phyloP scores from a whole-genome alignment of 2,113 vertebrate species.

The Syrmaticus mikado region DNA sequence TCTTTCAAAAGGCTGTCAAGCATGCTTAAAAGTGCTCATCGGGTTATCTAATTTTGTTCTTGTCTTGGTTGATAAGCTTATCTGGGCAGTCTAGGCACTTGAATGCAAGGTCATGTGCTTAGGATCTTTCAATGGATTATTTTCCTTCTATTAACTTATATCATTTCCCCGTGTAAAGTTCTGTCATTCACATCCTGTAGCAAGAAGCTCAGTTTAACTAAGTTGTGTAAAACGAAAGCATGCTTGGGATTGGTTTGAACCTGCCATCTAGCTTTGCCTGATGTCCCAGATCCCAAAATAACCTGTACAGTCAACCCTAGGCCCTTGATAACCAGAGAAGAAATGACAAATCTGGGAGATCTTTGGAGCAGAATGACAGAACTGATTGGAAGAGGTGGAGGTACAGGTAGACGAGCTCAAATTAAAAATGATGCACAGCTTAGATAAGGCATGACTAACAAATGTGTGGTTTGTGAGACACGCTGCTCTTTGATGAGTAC shows the following conservation, averaged over 20 bases:
- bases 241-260: background rate
- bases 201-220: background rate
- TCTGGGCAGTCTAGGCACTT: background rate
- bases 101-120: background rate
- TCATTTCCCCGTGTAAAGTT: background rate
- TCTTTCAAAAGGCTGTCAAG: background rate
- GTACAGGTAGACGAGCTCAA: slow-evolving; percentile 19
- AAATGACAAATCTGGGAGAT: background rate
- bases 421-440: background rate
- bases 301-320: background rate
- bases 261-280: background rate
- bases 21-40: background rate
- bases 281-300: slow-evolving; percentile 12
- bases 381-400: background rate
- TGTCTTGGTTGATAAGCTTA: background rate
- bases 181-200: background rate
- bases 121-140: background rate
- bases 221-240: background rate
- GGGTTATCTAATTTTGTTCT: background rate
- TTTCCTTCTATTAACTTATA: background rate
- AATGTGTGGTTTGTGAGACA: slow-evolving; percentile 52
- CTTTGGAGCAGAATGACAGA: background rate
- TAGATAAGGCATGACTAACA: slow-evolving; percentile 53
- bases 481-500: background rate
- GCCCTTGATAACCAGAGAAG: background rate